Conservation (phyloP, 1,140 invertebrate species). For the Brachionus sp. region DNA sequence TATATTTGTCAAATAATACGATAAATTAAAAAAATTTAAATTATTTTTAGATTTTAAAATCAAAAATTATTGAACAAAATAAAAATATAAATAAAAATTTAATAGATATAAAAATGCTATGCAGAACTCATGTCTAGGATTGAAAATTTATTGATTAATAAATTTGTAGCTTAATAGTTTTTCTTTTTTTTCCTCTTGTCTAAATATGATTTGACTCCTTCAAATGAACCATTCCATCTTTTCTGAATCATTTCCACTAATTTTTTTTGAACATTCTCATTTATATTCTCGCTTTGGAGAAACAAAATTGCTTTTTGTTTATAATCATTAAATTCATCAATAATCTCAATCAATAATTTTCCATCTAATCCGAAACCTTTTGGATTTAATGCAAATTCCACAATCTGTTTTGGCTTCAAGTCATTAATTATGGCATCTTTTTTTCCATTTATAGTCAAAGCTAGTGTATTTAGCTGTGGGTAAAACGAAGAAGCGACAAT, state of each 20-base stretch:
- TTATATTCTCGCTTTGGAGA: neutral
- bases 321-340: neutral
- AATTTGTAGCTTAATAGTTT: neutral
- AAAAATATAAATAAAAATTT: neutral
- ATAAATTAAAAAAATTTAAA: too few relatives aligned
- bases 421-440: conserved; percentile 13
- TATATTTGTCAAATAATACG: neutral
- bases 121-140: neutral
- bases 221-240: conserved; percentile 13
- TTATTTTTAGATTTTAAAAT: too few relatives aligned
- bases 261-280: conserved; percentile 2
- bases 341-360: neutral
- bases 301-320: neutral
- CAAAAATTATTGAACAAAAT: too few relatives aligned
- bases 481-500: neutral
- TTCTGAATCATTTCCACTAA: neutral
- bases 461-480: neutral
- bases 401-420: conserved; percentile 15
- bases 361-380: neutral
- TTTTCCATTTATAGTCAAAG: neutral
- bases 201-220: conserved; percentile 9
- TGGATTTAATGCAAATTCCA: neutral
- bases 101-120: neutral
- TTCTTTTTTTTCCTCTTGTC: neutral
- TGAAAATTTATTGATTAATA: neutral